Conservation (phyloP, 2,113 vertebrate species). For the Nesospiza acunhae region DNA sequence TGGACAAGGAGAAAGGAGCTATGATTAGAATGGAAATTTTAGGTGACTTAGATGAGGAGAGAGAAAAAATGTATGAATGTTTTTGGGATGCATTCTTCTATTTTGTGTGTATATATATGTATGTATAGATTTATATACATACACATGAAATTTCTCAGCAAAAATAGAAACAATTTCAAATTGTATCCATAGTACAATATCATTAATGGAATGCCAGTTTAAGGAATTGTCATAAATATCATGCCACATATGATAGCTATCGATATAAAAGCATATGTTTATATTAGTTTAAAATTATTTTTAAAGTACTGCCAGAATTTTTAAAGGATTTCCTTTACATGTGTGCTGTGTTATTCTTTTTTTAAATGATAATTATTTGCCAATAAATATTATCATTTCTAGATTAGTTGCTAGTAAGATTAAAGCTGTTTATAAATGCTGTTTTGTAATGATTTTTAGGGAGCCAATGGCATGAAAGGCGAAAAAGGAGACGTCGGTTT, state of each 20-base stretch:
- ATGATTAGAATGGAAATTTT: background rate
- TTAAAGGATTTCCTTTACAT: background rate
- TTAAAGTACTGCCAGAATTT: background rate
- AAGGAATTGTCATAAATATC: background rate
- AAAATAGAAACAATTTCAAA: background rate
- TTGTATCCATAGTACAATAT: background rate
- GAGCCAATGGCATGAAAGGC: constrained; percentile 89
- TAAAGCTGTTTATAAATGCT: background rate
- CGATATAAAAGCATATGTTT: background rate
- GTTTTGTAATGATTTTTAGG: constrained; percentile 74
- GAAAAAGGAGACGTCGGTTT: constrained; percentile 92
- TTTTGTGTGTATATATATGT: background rate
- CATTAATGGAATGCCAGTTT: background rate
- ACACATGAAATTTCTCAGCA: background rate
- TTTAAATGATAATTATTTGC: background rate
- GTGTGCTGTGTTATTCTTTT: background rate
- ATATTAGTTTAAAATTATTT: background rate
- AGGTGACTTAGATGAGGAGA: background rate
- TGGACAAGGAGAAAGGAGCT: background rate
- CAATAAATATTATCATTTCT: background rate
- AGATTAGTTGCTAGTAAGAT: background rate
- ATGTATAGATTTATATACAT: background rate
- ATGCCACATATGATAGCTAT: background rate
- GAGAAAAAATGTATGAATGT: background rate
- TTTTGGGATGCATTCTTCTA: background rate